Evolutionary conservation across 2,888 invertebrate genomes (phyloP).

Genomic region (Conchocele bisecta): DNA sequence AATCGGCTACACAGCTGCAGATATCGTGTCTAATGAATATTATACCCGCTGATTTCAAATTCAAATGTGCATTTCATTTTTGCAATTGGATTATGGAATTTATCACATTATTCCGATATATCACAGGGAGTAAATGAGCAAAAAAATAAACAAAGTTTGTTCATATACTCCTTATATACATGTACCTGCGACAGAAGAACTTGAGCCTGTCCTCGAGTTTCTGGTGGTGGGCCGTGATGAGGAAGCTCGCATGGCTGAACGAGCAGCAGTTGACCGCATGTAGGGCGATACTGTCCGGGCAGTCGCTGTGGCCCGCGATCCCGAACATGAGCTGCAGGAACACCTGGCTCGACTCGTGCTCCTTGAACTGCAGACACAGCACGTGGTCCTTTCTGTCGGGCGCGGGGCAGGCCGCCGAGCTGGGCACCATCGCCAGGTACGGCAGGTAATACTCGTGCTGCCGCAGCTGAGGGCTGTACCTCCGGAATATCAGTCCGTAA

Average conservation of each 20-base stretch:
- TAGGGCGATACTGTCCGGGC: slow-evolving; percentile 39
- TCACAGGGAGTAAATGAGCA: no score
- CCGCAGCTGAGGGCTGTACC: slow-evolving; percentile 12
- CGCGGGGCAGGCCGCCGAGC: slow-evolving; percentile 22
- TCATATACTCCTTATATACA: no score
- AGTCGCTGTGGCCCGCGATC: slow-evolving; percentile 36
- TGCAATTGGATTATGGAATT: no score
- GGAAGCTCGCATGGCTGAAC: slow-evolving; percentile 47
- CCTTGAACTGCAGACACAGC: slow-evolving; percentile 56
- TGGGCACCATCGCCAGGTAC: slow-evolving; percentile 52
- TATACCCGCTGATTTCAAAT: no score
- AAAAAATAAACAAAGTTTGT: no score
- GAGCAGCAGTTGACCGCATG: slow-evolving; percentile 37
- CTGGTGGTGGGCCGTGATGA: slow-evolving; percentile 51
- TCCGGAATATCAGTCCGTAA: slow-evolving; percentile 56
- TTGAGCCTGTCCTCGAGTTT: slow-evolving; percentile 63
- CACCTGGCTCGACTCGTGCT: slow-evolving; percentile 57
- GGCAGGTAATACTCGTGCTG: slow-evolving; percentile 56
- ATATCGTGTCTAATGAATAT: no score
- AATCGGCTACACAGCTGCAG: no score
- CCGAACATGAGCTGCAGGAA: slow-evolving; percentile 55
- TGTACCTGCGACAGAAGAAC: slow-evolving; percentile 58
- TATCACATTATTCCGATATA: no score
- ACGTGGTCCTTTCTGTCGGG: slow-evolving; percentile 43
- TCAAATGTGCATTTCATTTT: no score